Base-by-base conservation (phyloP, 2,888 invertebrate genomes). In the Mythimna vitellina region DNA sequence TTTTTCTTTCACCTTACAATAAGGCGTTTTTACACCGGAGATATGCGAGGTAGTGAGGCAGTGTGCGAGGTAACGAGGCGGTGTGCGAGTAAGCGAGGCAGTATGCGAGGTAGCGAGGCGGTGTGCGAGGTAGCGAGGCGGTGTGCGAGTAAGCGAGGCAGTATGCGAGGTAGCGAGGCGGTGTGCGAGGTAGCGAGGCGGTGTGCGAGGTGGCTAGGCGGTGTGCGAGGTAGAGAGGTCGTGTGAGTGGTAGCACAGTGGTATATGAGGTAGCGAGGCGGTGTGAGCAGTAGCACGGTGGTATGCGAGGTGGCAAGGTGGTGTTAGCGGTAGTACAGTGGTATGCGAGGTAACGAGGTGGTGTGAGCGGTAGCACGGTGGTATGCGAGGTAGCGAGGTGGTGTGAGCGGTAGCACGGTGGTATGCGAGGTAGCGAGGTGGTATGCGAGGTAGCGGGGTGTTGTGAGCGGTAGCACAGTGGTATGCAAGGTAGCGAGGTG, bases 1-100 rank as follows among this genome's bases (percentile, higher is more conserved):
- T 65, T 68, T 80, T 62, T 75, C 81, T 80, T 57, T 20, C n/a
- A 54, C 64, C n/a, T 38, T 20, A 20, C 63, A 54, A 29, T 64
- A 51, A 22, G 58, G 58, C 22, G 32, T 7, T 35, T 32, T 32
- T 32, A 57, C 57, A 51, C 9, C 3, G 7, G n/a, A 51, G 49
- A 7, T n/a, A 9, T n/a, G 49, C 49, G 20, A 51, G 49, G 0
- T 51, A 51, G 49, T 5, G 20, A n/a, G 8, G 49, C n/a, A 9
- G n/a, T 51, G 3, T n/a, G 20, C 17, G 46, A 42, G 42, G 42
- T 42, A 42, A 14, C 14, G 5, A 3, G 42, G 42, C 10, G 10
- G 14, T 14, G 12, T 42, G 42, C 14, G 14, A 42, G 14, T 3
- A 14, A 42, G 12, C 42, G 4, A 42, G 42, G 3, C 14, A 3